Percentiles rank a stretch among this genome's conserved stretches.
Conservation (phyloP, 2,113 vertebrate genomes). For the Colossoma macropomum region DNA sequence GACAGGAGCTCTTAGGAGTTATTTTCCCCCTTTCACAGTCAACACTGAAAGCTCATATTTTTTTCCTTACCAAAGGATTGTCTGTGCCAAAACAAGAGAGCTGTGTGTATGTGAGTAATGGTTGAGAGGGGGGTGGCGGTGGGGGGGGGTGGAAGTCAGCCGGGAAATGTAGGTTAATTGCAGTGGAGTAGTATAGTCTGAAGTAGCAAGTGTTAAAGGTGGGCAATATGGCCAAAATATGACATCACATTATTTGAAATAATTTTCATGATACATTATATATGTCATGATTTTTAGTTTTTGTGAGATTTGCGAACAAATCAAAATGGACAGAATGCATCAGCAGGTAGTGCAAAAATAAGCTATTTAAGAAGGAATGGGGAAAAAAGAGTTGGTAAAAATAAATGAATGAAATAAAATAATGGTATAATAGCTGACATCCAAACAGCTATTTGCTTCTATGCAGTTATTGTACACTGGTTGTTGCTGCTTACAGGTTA, state of each 20-base stretch:
- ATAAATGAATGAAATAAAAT: too few species aligned
- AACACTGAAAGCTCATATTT: conserved; percentile 11
- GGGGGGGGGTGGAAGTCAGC: background rate
- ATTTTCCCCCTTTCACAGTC: conserved; percentile 39
- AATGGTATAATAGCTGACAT: too few species aligned
- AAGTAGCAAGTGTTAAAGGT: background rate
- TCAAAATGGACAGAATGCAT: too few species aligned
- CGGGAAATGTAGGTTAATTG: background rate
- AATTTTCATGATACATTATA: background rate
- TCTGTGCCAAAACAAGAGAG: conserved; percentile 3
- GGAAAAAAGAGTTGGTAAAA: too few species aligned
- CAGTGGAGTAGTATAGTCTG: background rate
- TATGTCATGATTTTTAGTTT: too few species aligned
- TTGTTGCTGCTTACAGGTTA: too few species aligned
- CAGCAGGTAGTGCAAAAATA: too few species aligned
- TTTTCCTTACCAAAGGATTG: background rate
- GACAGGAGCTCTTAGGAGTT: conserved; percentile 37
- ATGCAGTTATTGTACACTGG: too few species aligned
- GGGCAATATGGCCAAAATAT: background rate
- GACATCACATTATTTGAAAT: background rate
- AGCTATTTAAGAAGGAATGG: too few species aligned
- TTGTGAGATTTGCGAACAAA: too few species aligned
- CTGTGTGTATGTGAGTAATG: background rate
- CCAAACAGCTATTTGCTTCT: too few species aligned
- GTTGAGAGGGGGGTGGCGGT: too few species aligned